A percentile compares a stretch with the other conserved stretches of the same genome.
Evolutionary conservation across 2,888 invertebrate species (phyloP).

Genomic region (Amphipyra berbera): DNA sequence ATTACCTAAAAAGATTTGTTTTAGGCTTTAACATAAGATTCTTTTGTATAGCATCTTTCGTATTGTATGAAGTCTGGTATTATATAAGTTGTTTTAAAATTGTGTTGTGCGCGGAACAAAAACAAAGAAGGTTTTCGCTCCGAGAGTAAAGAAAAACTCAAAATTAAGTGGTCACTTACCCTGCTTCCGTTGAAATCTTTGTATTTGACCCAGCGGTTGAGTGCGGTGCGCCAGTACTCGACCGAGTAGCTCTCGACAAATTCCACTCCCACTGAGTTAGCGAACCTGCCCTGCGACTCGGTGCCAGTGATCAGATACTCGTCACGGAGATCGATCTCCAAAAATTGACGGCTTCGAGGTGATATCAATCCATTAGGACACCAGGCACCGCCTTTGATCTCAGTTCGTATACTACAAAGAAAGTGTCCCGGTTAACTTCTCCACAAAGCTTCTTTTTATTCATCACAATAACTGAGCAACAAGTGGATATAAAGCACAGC

Average conservation of each 20-base stretch:
- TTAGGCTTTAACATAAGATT: no score
- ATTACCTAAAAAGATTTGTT: not conserved
- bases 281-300: constrained; percentile 97
- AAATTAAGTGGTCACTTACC: constrained; percentile 85
- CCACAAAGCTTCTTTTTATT: constrained; percentile 43
- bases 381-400: constrained; percentile 97
- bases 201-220: constrained; percentile 94
- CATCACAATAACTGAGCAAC: constrained; percentile 50
- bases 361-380: constrained; percentile 96
- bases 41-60: no score
- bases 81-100: constrained; percentile 22
- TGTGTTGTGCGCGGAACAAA: constrained; percentile 14
- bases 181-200: constrained; percentile 94
- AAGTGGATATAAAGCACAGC: constrained; percentile 50
- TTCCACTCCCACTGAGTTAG: constrained; percentile 97
- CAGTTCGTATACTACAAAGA: constrained; percentile 93
- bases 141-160: constrained; percentile 15
- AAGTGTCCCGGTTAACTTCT: constrained; percentile 37
- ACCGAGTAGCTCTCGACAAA: constrained; percentile 95
- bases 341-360: constrained; percentile 93
- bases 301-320: constrained; percentile 95
- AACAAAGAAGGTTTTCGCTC: constrained; percentile 12
- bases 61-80: constrained; percentile 31
- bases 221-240: constrained; percentile 93
- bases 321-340: constrained; percentile 94